Base-by-base conservation (phyloP, 2,888 invertebrate genomes). In the Epinotia brunnichana region DNA sequence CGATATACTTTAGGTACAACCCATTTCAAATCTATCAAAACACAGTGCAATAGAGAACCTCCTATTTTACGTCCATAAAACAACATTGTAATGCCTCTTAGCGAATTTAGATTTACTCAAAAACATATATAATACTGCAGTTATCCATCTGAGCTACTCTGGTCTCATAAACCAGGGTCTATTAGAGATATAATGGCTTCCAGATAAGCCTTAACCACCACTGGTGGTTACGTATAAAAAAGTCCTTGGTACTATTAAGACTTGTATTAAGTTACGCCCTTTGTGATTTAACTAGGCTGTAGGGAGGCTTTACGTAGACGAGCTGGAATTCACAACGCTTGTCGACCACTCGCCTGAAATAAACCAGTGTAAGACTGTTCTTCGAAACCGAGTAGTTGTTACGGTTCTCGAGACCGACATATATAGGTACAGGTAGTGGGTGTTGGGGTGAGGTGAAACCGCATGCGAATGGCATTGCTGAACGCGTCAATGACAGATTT, bases 401-500 rank as follows among this genome's bases (percentile, higher is more conserved):
- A 48, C n/a, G n/a, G n/a, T n/a, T 48, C 5, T 48, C 48, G n/a
- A n/a, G 4, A 2, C n/a, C 48, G n/a, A 48, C n/a, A 48, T 48
- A 48, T n/a, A 48, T 5, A n/a, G 48, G 48, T 7, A 48, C 15
- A n/a, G 48, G 48, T 7, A 1, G 13, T 15, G 44, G 7, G 48
- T 48, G 13, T 5, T n/a, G n/a, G 48, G 1, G 5, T 48, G 48
- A 48, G 48, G n/a, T n/a, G 2, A 48, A 48, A 48, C n/a, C 15
- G n/a, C 48, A n/a, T 7, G n/a, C 5, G 48, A 13, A 48, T 48
- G n/a, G 48, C 48, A 48, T 48, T 83, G 84, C 83, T 81, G 86
- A 85, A 85, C 84, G 86, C 82, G 84, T 82, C 89, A 90, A 89
- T 87, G 90, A 90, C 87, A 88, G 90, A 91, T 90, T 90, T 90